A percentile compares a stretch with the other conserved stretches of the same genome.
These are phyloP conservation scores for Antheraea pernyi DNA, from an alignment of 1,140 invertebrate genomes.

Conservation along the genomic window DNA sequence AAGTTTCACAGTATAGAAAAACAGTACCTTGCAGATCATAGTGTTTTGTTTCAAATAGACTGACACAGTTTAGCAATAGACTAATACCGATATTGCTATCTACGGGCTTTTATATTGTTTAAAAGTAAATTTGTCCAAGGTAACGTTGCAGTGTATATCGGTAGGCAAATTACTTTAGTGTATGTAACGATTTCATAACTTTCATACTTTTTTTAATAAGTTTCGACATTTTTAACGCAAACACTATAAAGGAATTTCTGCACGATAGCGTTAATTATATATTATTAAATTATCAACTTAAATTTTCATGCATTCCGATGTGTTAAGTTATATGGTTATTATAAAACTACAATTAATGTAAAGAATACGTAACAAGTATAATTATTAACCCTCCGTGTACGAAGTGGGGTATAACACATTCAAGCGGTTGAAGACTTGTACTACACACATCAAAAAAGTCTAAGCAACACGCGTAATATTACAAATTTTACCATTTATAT, in stretches of 20 bases:
- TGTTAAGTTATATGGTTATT: not conserved
- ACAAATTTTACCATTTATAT: no score
- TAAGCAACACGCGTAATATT: no score
- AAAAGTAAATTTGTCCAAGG: slow-evolving; percentile 4
- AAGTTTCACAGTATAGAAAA: not conserved
- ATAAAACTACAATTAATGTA: not conserved
- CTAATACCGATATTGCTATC: not conserved
- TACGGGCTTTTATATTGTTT: slow-evolving; percentile 13
- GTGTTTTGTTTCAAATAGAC: slow-evolving; percentile 1
- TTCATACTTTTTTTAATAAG: slow-evolving; percentile 1
- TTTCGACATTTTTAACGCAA: not conserved
- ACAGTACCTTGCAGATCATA: slow-evolving; percentile 9
- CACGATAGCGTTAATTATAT: not conserved
- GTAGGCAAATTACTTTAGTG: not conserved
- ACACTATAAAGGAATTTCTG: not conserved
- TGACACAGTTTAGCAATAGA: slow-evolving; percentile 2
- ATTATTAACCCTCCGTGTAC: no score
- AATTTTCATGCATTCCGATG: not conserved
- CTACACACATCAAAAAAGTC: no score
- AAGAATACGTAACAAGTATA: not conserved
- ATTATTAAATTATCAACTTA: not conserved
- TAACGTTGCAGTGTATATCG: slow-evolving; percentile 6
- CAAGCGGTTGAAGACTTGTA: no score
- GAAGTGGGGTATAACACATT: no score
- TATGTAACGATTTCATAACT: slow-evolving; percentile 3